Evolutionary conservation across 2,113 vertebrate genomes (phyloP), one percentile per base, ranked within the genome.

Genomic region (Australoheros scitulus): DNA sequence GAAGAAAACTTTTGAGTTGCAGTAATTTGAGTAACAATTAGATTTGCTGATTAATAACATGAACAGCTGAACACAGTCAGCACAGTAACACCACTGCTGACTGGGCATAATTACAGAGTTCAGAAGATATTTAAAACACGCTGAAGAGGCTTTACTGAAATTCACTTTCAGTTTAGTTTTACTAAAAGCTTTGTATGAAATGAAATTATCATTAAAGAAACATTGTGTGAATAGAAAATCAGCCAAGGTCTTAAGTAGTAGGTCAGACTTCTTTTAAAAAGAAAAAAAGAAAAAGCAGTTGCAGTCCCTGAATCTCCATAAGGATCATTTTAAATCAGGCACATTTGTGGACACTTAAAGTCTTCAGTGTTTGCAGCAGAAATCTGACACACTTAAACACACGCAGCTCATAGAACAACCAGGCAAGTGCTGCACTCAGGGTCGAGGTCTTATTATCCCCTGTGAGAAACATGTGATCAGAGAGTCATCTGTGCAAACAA

Each of bases 401-500:
- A 20, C 65, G 1, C 57, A 4, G 4, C 32, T 79, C 61, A 26
- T 64, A 59, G 34, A 64, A 41, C 57, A 77, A 64, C 59, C 59
- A 14, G 52, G 32, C 75, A 29, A 76, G 77, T 58, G 74, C n/a
- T n/a, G 68, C 18, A 84, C 50, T 60, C 22, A 17, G 18, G 86
- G 88, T 92, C 56, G 8, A 86, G 78, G 77, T 61, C 85, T 85
- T 26, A 52, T 65, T 68, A 52, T 88, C 88, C 80, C 38, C 14
- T 6, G 76, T 80, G 92, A 81, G 83, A 80, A 81, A 76, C 29
- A 18, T 55, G 15, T 26, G 41, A 85, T 90, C 63, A 17, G 10
- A 38, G 64, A 89, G 83, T 94, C 88, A 88, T 92, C 93, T 94
- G 84, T 85, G 22, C 77, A 90, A 91, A 93, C 89, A 87, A 18